phyloP scores from a whole-genome alignment of 2,113 vertebrate species.

The Zosterops lateralis region DNA sequence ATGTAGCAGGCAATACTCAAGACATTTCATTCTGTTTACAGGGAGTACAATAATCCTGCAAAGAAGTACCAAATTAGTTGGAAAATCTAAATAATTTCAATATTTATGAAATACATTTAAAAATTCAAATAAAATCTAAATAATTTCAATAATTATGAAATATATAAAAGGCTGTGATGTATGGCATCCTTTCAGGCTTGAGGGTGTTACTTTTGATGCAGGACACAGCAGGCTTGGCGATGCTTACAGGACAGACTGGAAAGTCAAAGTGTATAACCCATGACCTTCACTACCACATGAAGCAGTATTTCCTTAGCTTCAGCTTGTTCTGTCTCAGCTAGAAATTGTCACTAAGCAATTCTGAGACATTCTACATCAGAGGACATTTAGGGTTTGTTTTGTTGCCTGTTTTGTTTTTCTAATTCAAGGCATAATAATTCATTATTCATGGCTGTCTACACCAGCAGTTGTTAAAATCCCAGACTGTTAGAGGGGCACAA shows the following conservation, averaged over 20 bases:
- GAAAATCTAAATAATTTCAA: background rate
- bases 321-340: background rate
- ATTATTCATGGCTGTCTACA: background rate
- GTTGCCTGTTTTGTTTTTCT: background rate
- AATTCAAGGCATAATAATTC: background rate
- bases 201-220: background rate
- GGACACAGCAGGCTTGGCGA: background rate
- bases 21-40: background rate
- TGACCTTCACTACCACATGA: background rate
- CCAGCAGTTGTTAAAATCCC: background rate
- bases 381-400: too few relatives aligned
- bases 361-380: background rate
- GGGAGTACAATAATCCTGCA: background rate
- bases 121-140: background rate
- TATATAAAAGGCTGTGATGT: background rate
- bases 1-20: background rate
- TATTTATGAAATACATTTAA: background rate
- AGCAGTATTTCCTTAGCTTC: background rate
- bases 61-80: background rate
- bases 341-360: background rate
- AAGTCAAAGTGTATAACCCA: fast-evolving
- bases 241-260: background rate
- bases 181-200: background rate
- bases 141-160: background rate
- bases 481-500: background rate